These are phyloP conservation scores for Pseudomyrmex gracilis DNA, from an alignment of 1,140 invertebrate species.

Conservation along the genomic window DNA sequence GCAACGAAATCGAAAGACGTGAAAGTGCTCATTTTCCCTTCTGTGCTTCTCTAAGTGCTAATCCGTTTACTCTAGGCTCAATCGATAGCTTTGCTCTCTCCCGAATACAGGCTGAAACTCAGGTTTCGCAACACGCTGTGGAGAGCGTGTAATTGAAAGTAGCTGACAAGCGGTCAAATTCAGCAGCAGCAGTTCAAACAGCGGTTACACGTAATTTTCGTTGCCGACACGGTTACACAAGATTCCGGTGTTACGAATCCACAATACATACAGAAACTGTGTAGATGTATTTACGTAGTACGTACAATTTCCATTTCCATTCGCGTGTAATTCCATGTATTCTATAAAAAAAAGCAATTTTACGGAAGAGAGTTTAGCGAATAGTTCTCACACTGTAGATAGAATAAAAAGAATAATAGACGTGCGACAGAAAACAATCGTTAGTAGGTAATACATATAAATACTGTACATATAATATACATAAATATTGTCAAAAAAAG, in stretches of 20 bases:
- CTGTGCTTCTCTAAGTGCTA: constrained; percentile 14
- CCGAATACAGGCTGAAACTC: constrained; percentile 35
- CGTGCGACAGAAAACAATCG: background rate
- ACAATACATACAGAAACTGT: constrained; percentile 5
- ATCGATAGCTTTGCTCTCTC: constrained; percentile 36
- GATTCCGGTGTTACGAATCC: constrained; percentile 54
- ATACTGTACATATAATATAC: background rate
- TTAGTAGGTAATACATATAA: background rate
- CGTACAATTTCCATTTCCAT: constrained; percentile 34
- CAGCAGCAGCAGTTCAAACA: constrained; percentile 55
- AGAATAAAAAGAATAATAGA: constrained; percentile 23
- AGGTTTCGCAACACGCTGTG: constrained; percentile 15
- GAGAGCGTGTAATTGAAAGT: constrained; percentile 61
- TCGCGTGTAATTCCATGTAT: background rate
- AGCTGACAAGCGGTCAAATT: constrained; percentile 64
- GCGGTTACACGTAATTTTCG: constrained; percentile 62
- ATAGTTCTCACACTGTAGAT: background rate
- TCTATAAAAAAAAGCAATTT: constrained; percentile 12
- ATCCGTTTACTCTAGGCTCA: constrained; percentile 33
- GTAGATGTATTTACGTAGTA: constrained; percentile 25
- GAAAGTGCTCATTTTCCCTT: constrained; percentile 31
- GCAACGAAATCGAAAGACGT: background rate
- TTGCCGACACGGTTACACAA: constrained; percentile 37
- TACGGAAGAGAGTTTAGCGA: background rate
- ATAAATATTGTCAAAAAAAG: too few species aligned